Evolutionary conservation across 2,113 vertebrate species (phyloP).

Genomic region (Podocnemis expansa): DNA sequence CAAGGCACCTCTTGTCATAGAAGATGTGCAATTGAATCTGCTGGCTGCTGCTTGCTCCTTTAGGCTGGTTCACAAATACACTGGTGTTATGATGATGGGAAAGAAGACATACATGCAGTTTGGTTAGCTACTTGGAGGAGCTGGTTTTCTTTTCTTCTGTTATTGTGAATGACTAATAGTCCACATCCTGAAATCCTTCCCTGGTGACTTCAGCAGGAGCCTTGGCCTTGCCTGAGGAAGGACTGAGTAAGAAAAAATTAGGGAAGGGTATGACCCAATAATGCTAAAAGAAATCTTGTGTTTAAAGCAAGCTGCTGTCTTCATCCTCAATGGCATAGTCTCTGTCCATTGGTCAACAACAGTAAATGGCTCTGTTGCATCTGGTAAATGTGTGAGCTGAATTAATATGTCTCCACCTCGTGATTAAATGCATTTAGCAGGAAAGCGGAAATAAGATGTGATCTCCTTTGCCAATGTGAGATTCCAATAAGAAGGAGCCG

Average conservation of each 20-base stretch:
- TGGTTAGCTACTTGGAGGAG: background rate
- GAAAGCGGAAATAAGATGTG: background rate
- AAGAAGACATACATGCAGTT: background rate
- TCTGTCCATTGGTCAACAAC: background rate
- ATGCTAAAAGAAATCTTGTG: background rate
- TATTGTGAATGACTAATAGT: background rate
- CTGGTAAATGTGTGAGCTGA: background rate
- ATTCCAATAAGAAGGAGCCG: rapidly evolving
- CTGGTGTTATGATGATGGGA: background rate
- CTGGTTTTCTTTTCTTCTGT: background rate
- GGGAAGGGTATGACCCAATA: background rate
- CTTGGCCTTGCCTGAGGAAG: background rate
- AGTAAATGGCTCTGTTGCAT: background rate
- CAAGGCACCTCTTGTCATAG: background rate
- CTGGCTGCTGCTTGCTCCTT: rapidly evolving
- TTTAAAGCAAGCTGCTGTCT: background rate
- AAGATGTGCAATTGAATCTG: background rate
- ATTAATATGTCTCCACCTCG: background rate
- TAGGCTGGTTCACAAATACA: background rate
- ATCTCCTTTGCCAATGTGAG: background rate
- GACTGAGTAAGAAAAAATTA: background rate
- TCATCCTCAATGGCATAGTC: background rate
- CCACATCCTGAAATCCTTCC: background rate
- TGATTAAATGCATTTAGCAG: background rate
- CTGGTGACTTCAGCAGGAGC: background rate